phyloP scores from a whole-genome alignment of 2,113 vertebrate genomes.

The Falco punctatus region DNA sequence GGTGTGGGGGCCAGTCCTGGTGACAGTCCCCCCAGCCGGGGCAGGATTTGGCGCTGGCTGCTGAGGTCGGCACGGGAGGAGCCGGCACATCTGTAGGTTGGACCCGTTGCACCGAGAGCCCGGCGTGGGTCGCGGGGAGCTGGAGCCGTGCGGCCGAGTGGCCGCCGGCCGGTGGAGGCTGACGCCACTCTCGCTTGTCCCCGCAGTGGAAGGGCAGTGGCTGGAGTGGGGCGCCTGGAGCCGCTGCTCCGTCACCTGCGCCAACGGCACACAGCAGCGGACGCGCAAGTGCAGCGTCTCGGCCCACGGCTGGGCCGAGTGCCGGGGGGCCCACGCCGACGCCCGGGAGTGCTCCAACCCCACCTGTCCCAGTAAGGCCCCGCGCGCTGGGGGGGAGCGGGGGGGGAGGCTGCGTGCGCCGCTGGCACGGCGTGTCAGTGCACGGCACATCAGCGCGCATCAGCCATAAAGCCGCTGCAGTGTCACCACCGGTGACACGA shows the following conservation, averaged over 20 bases:
- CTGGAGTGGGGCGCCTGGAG: constrained; percentile 94
- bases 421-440: not conserved
- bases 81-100: rapidly evolving
- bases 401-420: not conserved
- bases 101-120: not conserved
- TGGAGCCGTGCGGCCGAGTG: not conserved
- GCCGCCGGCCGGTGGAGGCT: not conserved
- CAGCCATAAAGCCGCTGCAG: not conserved
- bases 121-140: rapidly evolving
- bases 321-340: constrained; percentile 88
- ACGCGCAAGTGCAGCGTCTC: constrained; percentile 90
- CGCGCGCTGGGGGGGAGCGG: not conserved
- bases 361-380: constrained; percentile 85
- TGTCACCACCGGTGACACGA: not conserved
- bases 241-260: constrained; percentile 89
- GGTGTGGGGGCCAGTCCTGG: not conserved
- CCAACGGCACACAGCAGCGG: constrained; percentile 90
- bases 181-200: constrained; percentile 58
- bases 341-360: constrained; percentile 88
- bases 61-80: rapidly evolving
- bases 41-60: rapidly evolving
- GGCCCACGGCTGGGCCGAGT: constrained; percentile 90
- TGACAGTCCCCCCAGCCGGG: rapidly evolving
- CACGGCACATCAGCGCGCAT: rapidly evolving
- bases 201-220: constrained; percentile 97